These are phyloP conservation scores for Cardinalis cardinalis DNA, from an alignment of 2,113 vertebrate species.

Conservation along the genomic window DNA sequence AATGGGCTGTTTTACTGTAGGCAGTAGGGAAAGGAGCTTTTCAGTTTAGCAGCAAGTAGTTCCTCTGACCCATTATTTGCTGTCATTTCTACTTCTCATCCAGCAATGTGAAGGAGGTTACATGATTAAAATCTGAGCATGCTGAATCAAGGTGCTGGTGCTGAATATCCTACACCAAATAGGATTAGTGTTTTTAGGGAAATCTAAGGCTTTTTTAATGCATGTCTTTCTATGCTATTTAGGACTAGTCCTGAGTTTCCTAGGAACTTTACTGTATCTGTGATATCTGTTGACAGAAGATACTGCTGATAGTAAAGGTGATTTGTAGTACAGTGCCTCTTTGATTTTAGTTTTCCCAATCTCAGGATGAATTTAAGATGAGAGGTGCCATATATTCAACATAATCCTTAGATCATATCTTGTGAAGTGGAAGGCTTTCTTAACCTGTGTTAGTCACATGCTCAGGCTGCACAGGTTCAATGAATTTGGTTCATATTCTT, in stretches of 20 bases:
- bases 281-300: not conserved
- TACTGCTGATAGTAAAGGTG: not conserved
- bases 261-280: not conserved
- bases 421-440: not conserved
- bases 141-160: not conserved
- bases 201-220: not conserved
- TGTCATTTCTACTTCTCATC: slow-evolving; percentile 35
- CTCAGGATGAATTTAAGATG: not conserved
- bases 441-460: not conserved
- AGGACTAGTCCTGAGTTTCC: not conserved
- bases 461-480: not conserved
- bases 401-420: not conserved
- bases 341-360: not conserved
- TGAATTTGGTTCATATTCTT: not conserved
- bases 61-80: slow-evolving; percentile 25
- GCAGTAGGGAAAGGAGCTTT: slow-evolving; percentile 49
- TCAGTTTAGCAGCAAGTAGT: slow-evolving; percentile 5
- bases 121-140: not conserved
- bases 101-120: not conserved
- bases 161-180: not conserved
- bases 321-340: not conserved
- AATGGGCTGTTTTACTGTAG: slow-evolving; percentile 65
- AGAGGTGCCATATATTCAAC: not conserved
- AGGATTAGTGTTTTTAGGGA: not conserved
- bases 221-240: not conserved